Conservation (phyloP, 2,888 invertebrate genomes). For the Aphidius colemani region DNA sequence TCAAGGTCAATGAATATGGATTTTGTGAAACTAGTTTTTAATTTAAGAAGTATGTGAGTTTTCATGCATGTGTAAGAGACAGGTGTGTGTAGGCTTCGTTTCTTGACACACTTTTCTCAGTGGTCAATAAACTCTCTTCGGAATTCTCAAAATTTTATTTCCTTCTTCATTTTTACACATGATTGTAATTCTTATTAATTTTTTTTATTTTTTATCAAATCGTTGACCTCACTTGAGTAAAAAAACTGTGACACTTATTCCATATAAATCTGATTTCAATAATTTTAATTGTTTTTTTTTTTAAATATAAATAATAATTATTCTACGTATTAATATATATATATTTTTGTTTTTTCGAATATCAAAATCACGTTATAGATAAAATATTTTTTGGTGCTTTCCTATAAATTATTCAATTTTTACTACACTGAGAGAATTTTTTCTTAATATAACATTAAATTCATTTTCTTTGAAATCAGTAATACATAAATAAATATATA, state of each 20-base stretch:
- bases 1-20: slow-evolving; percentile 27
- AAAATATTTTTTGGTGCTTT: no score
- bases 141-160: slow-evolving; percentile 26
- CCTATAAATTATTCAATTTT: no score
- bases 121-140: slow-evolving; percentile 44
- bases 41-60: neutral
- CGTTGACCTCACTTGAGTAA: neutral
- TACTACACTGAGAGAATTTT: no score
- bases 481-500: slow-evolving; percentile 26
- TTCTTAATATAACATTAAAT: no score
- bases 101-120: slow-evolving; percentile 55
- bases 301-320: neutral
- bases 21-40: slow-evolving; percentile 15
- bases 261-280: slow-evolving; percentile 12
- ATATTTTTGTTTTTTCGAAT: no score
- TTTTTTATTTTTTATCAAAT: slow-evolving; percentile 1
- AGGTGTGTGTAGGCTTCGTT: slow-evolving; percentile 39
- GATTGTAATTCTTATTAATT: slow-evolving; percentile 15
- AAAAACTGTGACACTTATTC: neutral
- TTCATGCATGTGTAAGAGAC: slow-evolving; percentile 1
- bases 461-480: no score
- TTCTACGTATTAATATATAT: no score
- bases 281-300: slow-evolving; percentile 14
- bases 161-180: slow-evolving; percentile 16
- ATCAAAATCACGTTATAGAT: no score